A percentile compares a stretch with the other conserved stretches of the same genome.
Evolutionary conservation across 2,888 invertebrate genomes (phyloP).

Genomic region (Gibbula magus): DNA sequence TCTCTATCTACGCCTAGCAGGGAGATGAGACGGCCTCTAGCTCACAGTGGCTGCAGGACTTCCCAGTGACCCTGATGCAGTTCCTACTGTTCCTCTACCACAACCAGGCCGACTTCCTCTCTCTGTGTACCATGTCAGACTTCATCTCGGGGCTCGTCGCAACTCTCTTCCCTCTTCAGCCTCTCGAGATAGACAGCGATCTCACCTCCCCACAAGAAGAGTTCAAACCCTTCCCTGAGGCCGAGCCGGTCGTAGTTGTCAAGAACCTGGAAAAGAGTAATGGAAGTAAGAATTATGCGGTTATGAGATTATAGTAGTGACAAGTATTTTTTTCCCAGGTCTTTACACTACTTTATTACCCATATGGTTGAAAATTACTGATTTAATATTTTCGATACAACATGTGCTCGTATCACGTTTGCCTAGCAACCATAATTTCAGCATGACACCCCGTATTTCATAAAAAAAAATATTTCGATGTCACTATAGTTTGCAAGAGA

Average conservation of each 20-base stretch:
- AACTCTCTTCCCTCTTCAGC: constrained; percentile 83
- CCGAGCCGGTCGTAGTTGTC: constrained; percentile 68
- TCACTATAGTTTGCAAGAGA: no score
- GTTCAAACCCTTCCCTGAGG: constrained; percentile 73
- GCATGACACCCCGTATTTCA: no score
- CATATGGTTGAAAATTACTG: no score
- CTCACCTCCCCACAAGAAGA: constrained; percentile 75
- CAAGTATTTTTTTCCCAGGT: no score
- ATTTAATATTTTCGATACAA: no score
- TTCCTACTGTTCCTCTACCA: constrained; percentile 96
- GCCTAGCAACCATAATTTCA: no score
- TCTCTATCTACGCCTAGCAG: background rate
- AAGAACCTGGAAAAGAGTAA: constrained; percentile 66
- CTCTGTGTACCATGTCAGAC: constrained; percentile 92
- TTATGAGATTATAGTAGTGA: no score
- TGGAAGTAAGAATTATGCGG: constrained; percentile 34
- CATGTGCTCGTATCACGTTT: no score
- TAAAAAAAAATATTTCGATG: no score
- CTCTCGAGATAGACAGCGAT: constrained; percentile 69
- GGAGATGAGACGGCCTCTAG: constrained; percentile 50
- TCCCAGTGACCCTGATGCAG: constrained; percentile 79
- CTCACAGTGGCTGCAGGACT: constrained; percentile 68
- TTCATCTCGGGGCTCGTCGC: constrained; percentile 90
- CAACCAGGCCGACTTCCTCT: constrained; percentile 93
- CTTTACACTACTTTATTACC: no score